Conservation (phyloP, 2,797 vertebrate species). For the Coendou prehensilis region DNA sequence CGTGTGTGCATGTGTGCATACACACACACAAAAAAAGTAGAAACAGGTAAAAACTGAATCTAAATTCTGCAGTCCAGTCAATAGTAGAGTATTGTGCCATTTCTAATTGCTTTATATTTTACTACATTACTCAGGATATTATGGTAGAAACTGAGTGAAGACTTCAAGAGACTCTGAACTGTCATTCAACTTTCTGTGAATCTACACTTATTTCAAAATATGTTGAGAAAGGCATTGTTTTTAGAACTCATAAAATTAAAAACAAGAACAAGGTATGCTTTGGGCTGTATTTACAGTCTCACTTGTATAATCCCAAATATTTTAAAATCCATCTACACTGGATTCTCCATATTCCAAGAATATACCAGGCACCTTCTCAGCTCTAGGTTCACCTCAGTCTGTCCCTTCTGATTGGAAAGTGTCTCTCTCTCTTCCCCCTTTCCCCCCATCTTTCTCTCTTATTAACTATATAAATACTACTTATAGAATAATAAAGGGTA, state of each 20-base stretch:
- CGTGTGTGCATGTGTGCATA: background rate
- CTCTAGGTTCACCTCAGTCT: background rate
- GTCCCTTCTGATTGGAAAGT: background rate
- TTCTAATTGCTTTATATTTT: background rate
- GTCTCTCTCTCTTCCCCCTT: background rate
- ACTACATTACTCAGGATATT: background rate
- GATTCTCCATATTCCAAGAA: background rate
- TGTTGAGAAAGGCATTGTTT: background rate
- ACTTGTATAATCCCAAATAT: background rate
- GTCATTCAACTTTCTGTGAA: background rate
- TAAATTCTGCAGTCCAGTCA: background rate
- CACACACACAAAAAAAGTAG: background rate
- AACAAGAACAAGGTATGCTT: background rate
- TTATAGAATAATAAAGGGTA: background rate
- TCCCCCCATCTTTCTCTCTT: background rate
- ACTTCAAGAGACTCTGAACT: background rate
- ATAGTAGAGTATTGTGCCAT: background rate
- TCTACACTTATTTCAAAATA: background rate
- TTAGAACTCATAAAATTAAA: background rate
- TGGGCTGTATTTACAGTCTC: background rate
- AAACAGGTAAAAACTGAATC: background rate
- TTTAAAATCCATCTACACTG: background rate
- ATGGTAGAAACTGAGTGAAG: background rate
- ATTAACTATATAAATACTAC: conserved; percentile 22
- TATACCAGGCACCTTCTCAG: background rate